A percentile compares a stretch with the other conserved stretches of the same genome.
Evolutionary conservation across 2,797 vertebrate species (phyloP).

Genomic region (Streptopelia turtur): DNA sequence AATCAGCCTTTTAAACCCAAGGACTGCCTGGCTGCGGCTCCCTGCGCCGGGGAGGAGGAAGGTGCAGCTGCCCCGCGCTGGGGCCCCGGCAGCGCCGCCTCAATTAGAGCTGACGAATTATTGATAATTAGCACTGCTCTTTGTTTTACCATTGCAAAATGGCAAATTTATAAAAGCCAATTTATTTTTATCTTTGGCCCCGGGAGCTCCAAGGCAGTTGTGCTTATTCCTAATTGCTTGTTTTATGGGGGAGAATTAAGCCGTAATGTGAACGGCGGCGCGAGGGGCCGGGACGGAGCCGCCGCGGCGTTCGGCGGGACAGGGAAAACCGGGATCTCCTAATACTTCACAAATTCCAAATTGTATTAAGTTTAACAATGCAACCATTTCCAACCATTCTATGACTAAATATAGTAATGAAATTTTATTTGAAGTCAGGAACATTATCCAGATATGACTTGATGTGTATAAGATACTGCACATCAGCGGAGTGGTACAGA

Average conservation of each 20-base stretch:
- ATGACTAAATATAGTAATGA: slow-evolving; percentile 76
- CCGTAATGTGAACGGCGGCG: background rate
- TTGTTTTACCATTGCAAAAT: background rate
- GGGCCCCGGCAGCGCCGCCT: background rate
- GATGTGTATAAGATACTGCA: slow-evolving; percentile 69
- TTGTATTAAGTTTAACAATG: slow-evolving; percentile 66
- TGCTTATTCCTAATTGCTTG: slow-evolving; percentile 59
- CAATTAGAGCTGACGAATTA: slow-evolving; percentile 47
- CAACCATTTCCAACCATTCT: slow-evolving; percentile 42
- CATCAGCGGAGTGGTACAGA: slow-evolving; percentile 85
- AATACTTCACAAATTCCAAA: slow-evolving; percentile 4
- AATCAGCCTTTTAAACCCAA: background rate
- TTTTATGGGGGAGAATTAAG: slow-evolving; percentile 60
- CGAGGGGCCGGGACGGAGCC: background rate
- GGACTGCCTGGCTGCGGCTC: background rate
- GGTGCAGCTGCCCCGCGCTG: too few relatives aligned
- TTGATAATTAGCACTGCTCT: slow-evolving; percentile 33
- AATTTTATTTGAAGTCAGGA: slow-evolving; percentile 72
- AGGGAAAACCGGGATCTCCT: background rate
- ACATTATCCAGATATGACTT: slow-evolving; percentile 67
- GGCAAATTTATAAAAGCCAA: slow-evolving; percentile 37
- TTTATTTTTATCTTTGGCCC: slow-evolving; percentile 63
- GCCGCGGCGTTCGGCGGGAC: background rate
- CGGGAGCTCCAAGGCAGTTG: slow-evolving; percentile 48
- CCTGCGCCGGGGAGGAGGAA: too few relatives aligned